phyloP scores from a whole-genome alignment of 1,140 invertebrate species.

The Sycobia sp. region DNA sequence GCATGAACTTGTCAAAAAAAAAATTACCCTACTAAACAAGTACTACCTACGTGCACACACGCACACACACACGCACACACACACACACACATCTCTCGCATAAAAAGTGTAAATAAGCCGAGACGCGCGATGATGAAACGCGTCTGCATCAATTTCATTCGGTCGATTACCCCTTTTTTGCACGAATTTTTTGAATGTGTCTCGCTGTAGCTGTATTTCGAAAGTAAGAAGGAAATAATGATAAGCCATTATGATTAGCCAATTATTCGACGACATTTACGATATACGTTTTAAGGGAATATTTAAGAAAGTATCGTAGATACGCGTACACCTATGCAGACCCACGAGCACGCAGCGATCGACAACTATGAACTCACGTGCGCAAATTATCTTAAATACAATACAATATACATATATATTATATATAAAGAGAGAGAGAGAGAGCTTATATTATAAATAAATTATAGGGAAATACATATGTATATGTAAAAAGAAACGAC shows the following conservation, averaged over 20 bases:
- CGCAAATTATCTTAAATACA: slow-evolving; percentile 17
- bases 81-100: too few species aligned
- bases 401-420: slow-evolving; percentile 32
- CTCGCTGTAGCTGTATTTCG: not conserved
- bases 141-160: too few species aligned
- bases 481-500: slow-evolving; percentile 41
- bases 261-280: slow-evolving; percentile 29
- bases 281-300: slow-evolving; percentile 11
- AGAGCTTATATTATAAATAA: slow-evolving; percentile 21
- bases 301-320: slow-evolving; percentile 6
- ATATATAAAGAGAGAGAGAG: too few species aligned
- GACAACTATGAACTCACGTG: not conserved
- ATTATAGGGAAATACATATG: slow-evolving; percentile 37
- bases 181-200: slow-evolving; percentile 2
- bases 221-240: slow-evolving; percentile 6
- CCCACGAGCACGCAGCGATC: not conserved
- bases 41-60: too few species aligned
- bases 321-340: not conserved
- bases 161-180: too few species aligned
- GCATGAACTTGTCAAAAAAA: too few species aligned
- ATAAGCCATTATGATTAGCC: slow-evolving; percentile 7
- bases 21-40: too few species aligned
- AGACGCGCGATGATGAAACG: too few species aligned
- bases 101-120: too few species aligned
- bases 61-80: too few species aligned